Percentiles rank a stretch among this genome's conserved stretches.
Evolutionary conservation across 2,888 invertebrate genomes (phyloP).

Genomic region (Cantharis rufa): DNA sequence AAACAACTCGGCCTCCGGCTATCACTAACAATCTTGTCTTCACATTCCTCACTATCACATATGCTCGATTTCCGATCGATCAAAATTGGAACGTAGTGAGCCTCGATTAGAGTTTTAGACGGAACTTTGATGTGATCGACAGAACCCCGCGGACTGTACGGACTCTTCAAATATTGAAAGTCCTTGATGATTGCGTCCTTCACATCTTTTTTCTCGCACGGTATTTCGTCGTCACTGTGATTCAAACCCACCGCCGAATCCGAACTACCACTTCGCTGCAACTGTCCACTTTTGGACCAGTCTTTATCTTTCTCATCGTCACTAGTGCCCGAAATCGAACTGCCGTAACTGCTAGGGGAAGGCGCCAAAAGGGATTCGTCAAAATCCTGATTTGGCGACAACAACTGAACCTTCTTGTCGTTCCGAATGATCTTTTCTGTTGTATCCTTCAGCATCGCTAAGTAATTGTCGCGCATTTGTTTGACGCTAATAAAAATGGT

Average conservation of each 20-base stretch:
- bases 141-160: constrained; percentile 51
- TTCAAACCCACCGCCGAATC: constrained; percentile 57
- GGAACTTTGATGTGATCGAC: constrained; percentile 53
- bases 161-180: constrained; percentile 31
- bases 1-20: constrained; percentile 59
- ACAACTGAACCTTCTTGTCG: not conserved
- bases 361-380: constrained; percentile 44
- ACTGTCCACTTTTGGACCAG: constrained; percentile 39
- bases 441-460: constrained; percentile 47
- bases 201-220: not conserved
- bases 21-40: constrained; percentile 36
- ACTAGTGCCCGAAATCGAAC: constrained; percentile 50
- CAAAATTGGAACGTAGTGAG: constrained; percentile 59
- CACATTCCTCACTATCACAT: constrained; percentile 56
- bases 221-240: constrained; percentile 57
- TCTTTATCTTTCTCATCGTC: constrained; percentile 49
- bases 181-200: not conserved
- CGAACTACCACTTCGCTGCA: constrained; percentile 57
- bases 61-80: constrained; percentile 58
- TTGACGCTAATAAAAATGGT: constrained; percentile 48
- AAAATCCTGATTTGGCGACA: not conserved
- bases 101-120: constrained; percentile 61
- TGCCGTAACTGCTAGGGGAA: constrained; percentile 52
- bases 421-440: constrained; percentile 33
- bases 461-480: constrained; percentile 46